Evolutionary conservation across 2,888 invertebrate genomes (phyloP).

Genomic region (Onthophagus sagittarius): DNA sequence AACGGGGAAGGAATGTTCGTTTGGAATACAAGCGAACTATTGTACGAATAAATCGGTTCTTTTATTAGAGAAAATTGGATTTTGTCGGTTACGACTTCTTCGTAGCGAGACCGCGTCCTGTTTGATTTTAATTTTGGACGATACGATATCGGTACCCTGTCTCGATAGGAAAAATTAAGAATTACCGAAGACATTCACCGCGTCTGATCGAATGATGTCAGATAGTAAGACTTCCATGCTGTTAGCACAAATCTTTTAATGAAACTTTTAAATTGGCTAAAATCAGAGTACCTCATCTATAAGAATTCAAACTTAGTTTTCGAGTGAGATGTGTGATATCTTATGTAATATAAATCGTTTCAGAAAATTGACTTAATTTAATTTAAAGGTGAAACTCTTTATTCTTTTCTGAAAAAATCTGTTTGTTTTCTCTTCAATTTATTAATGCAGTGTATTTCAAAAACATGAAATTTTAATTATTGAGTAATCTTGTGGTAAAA

Average conservation of each 20-base stretch:
- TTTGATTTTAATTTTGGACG: background rate
- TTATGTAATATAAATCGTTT: too few relatives aligned
- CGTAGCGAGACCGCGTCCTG: slow-evolving; percentile 14
- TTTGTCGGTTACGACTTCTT: slow-evolving; percentile 31
- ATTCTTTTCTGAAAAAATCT: too few relatives aligned
- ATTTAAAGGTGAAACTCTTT: too few relatives aligned
- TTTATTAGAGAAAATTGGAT: slow-evolving; percentile 22
- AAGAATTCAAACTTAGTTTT: too few relatives aligned
- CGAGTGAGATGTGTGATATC: too few relatives aligned
- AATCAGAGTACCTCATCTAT: background rate
- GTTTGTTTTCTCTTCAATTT: too few relatives aligned
- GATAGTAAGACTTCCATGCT: background rate
- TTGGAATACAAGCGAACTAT: slow-evolving; percentile 9
- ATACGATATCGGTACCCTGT: background rate
- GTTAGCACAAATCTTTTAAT: background rate
- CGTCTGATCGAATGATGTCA: background rate
- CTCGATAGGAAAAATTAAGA: background rate
- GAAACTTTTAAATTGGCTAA: background rate
- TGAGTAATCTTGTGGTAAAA: too few relatives aligned
- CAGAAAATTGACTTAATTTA: too few relatives aligned
- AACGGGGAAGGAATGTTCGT: slow-evolving; percentile 3
- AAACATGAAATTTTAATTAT: too few relatives aligned
- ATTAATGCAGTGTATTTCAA: too few relatives aligned
- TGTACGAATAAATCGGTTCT: slow-evolving; percentile 23
- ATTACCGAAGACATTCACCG: background rate